Percentiles rank a stretch among this genome's conserved stretches.
Evolutionary conservation across 2,888 invertebrate genomes (phyloP).

Genomic region (Pegoplata infirma): DNA sequence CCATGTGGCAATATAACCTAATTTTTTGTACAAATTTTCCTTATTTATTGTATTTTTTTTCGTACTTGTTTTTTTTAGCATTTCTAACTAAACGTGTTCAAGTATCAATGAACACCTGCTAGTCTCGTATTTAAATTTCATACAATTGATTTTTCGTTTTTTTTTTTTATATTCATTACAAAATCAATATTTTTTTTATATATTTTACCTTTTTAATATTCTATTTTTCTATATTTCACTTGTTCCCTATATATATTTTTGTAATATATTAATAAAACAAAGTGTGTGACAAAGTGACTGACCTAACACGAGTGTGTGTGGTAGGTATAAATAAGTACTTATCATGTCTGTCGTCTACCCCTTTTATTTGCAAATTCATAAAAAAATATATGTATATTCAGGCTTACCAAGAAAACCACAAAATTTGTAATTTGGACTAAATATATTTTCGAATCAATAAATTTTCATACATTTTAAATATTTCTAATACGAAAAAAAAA

Average conservation of each 20-base stretch:
- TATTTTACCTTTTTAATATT: background rate
- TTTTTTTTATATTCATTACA: background rate
- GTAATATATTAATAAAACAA: background rate
- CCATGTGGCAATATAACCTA: conserved; percentile 39
- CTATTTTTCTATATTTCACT: background rate
- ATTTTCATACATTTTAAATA: too few species aligned
- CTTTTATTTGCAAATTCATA: background rate
- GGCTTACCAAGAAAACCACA: too few species aligned
- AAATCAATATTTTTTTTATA: conserved; percentile 31
- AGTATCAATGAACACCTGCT: conserved; percentile 56
- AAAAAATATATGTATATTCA: too few species aligned
- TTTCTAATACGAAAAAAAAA: too few species aligned
- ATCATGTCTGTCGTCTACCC: background rate
- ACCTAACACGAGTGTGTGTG: background rate
- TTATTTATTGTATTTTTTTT: background rate
- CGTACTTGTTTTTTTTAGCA: background rate
- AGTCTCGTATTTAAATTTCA: background rate
- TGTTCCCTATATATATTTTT: background rate
- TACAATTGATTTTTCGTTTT: conserved; percentile 23
- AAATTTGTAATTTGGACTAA: too few species aligned
- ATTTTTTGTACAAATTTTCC: conserved; percentile 14
- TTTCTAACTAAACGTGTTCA: conserved; percentile 46
- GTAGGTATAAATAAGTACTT: background rate
- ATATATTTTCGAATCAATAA: too few species aligned
- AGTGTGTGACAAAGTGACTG: conserved; percentile 21